A percentile compares a stretch with the other conserved stretches of the same genome.
Conservation (phyloP, 2,888 invertebrate species). For the Dolomedes plantarius region DNA sequence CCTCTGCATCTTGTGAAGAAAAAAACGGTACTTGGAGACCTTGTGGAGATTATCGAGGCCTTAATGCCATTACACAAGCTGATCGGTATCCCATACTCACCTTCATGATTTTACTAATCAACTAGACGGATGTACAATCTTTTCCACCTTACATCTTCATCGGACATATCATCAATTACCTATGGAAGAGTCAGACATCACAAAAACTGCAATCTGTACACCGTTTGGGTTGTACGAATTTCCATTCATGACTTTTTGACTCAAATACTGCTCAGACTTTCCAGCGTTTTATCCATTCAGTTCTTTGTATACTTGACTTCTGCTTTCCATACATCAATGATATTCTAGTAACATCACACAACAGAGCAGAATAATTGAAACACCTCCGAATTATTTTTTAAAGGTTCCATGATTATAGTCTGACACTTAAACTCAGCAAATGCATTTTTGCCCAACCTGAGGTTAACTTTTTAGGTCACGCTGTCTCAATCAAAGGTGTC, state of each 20-base stretch:
- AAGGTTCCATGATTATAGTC: neutral
- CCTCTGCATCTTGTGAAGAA: neutral
- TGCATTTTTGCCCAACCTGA: neutral
- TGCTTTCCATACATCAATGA: neutral
- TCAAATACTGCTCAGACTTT: too few relatives aligned
- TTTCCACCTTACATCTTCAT: neutral
- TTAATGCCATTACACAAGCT: neutral
- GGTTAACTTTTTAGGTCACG: neutral
- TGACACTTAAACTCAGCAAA: neutral
- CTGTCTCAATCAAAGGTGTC: neutral
- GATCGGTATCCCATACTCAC: neutral
- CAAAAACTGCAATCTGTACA: too few relatives aligned
- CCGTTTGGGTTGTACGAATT: neutral
- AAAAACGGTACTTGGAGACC: neutral
- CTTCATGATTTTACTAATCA: neutral
- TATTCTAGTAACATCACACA: neutral
- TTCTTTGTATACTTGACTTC: neutral
- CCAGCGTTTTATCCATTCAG: too few relatives aligned
- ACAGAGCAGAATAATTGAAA: neutral
- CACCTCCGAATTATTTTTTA: neutral
- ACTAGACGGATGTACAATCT: neutral
- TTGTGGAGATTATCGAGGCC: neutral
- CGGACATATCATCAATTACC: constrained; percentile 2
- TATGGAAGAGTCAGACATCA: too few relatives aligned
- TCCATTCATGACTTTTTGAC: neutral